Evolutionary conservation across 2,888 invertebrate species (phyloP), one percentile per base, ranked within the genome.

Genomic region (Venustoraphidia nigricollis): DNA sequence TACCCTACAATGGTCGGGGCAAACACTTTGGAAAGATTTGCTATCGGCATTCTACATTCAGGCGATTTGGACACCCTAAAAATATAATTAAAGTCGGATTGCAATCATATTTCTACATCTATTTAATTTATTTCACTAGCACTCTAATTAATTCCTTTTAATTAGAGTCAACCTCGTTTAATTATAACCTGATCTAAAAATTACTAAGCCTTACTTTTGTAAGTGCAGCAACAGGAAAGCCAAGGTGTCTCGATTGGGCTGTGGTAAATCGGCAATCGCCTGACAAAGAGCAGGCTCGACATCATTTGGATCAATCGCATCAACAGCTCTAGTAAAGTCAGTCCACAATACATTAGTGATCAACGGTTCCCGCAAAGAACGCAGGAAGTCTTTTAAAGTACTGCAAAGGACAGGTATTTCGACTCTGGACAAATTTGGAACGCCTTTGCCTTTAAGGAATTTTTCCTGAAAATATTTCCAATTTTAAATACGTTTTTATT

Each of bases 1-100:
- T 87, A 92, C 0, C 96, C 96, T 17, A 97, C 84, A 45, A 97
- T 75, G 1, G 94, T 95, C 2, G 96, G 96, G 0, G 89, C 96
- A 67, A 97, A 93, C 35, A 96, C 81, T 62, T 84, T 85, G 1
- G 94, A 81, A 57, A 98, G 70, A 69, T 94, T 96, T 54, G 79
- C 78, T 17, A 81, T 71, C 0, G 90, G 86, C 97, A 98, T 98
- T 71, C 90, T 89, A 55, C 91, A 90, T 45, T 85, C 88, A 0
- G 78, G 75, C 54, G 83, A 79, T 55, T 84, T 81, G 0, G 91
- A 80, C 50, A 95, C 82, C 58, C 93, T 89, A 65, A 5, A 62
- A 62, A 49, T 48, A 46, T 6, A 27, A 41, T 46, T 36, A 46
- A 44, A n/a, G 49, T 34, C 10, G 48, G 52, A 39, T 47, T 47